Percentiles rank a stretch among this genome's conserved stretches.
Evolutionary conservation across 2,888 invertebrate species (phyloP).

Genomic region (Andrena dorsata): DNA sequence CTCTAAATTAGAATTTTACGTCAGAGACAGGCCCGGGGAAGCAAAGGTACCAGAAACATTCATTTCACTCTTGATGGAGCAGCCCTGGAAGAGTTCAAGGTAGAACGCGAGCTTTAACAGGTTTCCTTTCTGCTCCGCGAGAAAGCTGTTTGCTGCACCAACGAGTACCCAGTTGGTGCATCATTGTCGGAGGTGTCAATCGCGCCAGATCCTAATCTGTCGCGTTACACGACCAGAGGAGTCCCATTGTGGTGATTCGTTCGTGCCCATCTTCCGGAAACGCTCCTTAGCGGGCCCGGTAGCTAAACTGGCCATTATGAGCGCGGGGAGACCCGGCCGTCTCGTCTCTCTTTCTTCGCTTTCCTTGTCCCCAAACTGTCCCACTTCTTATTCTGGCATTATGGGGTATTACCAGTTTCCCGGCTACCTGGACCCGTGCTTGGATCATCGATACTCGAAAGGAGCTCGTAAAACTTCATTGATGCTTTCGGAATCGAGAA

Average conservation of each 20-base stretch:
- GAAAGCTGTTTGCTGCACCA: conserved; percentile 16
- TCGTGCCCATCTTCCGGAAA: conserved; percentile 80
- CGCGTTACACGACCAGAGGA: conserved; percentile 75
- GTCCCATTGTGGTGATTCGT: conserved; percentile 73
- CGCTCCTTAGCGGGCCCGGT: conserved; percentile 75
- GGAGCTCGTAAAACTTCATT: conserved; percentile 28
- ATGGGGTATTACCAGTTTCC: conserved; percentile 62
- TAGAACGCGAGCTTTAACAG: conserved; percentile 14
- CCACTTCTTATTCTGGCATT: conserved; percentile 63
- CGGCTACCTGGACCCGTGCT: conserved; percentile 57
- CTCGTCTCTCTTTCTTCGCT: conserved; percentile 57
- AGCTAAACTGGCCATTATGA: conserved; percentile 72
- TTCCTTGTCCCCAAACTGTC: conserved; percentile 54
- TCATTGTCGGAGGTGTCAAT: conserved; percentile 81
- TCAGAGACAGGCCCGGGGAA: no score
- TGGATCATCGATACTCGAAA: conserved; percentile 57
- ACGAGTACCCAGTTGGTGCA: conserved; percentile 78
- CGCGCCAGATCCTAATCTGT: conserved; percentile 81
- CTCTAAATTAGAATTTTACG: no score
- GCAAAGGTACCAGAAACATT: no score
- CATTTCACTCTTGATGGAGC: background rate
- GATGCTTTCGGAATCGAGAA: conserved; percentile 15
- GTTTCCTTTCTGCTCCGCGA: background rate
- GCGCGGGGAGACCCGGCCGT: conserved; percentile 40
- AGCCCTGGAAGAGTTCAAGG: background rate